Evolutionary conservation across 1,140 invertebrate species (phyloP), one percentile per base, ranked within the genome.

Genomic region (Cepaea nemoralis): DNA sequence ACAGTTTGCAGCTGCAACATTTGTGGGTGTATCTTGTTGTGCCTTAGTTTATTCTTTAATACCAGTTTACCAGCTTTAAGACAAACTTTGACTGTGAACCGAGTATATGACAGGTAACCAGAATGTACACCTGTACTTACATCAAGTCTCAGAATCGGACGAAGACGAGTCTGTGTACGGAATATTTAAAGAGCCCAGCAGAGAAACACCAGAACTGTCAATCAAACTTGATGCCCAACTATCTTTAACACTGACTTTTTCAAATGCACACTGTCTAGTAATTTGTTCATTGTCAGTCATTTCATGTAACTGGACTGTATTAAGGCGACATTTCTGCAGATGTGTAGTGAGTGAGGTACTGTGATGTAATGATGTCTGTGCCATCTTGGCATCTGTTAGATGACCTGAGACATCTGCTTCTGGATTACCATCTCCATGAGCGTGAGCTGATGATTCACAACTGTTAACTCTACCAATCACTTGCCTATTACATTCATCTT

Each of bases 131-230:
- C 45, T 12, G 45, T 48, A 70, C 12, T 31, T 74, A 19, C 33
- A 22, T 78, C 39, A n/a, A 35, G 40, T 31, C 48, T 55, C 31
- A 39, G 40, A 45, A 82, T 39, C n/a, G 19, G 16, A 19, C 0
- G 40, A 67, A 35, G 77, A 79, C 12, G 77, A 79, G 55, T 79
- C 77, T 69, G 77, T 12, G 48, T 79, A 79, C 5, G 77, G 77
- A 22, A 79, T 45, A 24, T 70, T 70, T 31, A 79, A 70, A 31
- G 77, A 8, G 19, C 55, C 73, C 27, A 1, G 14, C 22, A 63
- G n/a, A 12, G 27, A 63, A 63, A 27, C 27, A 6, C 33, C 59
- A 22, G 50, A 22, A 55, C 50, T 55, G 12, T 55, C 22, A n/a
- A 22, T 55, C 50, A 55, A 22, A 14, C 50, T 55, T 55, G 50